Conservation (phyloP, 2,888 invertebrate species). For the Kryphioiulus occultus region DNA sequence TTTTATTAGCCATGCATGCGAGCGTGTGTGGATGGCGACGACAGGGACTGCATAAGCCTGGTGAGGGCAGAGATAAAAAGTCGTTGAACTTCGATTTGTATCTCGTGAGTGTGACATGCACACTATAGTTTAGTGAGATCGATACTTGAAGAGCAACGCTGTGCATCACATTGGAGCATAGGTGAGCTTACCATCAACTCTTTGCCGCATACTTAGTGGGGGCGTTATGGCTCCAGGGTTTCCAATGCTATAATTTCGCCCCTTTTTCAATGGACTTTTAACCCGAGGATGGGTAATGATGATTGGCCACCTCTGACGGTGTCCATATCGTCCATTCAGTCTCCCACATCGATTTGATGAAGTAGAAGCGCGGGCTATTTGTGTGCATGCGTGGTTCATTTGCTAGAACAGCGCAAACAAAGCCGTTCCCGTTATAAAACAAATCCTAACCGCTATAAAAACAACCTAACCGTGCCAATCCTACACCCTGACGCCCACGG, state of each 20-base stretch:
- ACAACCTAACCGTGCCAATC: not conserved
- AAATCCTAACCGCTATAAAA: not conserved
- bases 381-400: not conserved
- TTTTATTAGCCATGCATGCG: slow-evolving; percentile 6
- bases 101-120: slow-evolving; percentile 9
- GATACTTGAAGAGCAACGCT: slow-evolving; percentile 17
- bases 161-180: not conserved
- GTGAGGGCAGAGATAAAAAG: slow-evolving; percentile 15
- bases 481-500: not conserved
- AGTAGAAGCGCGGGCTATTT: not conserved
- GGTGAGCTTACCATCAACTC: not conserved
- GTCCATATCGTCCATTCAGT: too few relatives aligned
- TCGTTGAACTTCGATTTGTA: slow-evolving; percentile 23
- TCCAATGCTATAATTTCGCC: not conserved
- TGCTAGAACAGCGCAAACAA: not conserved
- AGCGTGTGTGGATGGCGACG: not conserved
- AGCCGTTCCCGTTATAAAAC: not conserved
- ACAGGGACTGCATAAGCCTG: slow-evolving; percentile 23
- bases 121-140: slow-evolving; percentile 1
- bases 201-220: not conserved
- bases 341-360: not conserved
- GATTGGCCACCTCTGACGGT: not conserved
- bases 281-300: not conserved
- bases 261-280: not conserved
- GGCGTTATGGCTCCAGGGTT: not conserved